A percentile compares a stretch with the other conserved stretches of the same genome.
Evolutionary conservation across 2,797 vertebrate species (phyloP).

Genomic region (Sebastes elongatus): DNA sequence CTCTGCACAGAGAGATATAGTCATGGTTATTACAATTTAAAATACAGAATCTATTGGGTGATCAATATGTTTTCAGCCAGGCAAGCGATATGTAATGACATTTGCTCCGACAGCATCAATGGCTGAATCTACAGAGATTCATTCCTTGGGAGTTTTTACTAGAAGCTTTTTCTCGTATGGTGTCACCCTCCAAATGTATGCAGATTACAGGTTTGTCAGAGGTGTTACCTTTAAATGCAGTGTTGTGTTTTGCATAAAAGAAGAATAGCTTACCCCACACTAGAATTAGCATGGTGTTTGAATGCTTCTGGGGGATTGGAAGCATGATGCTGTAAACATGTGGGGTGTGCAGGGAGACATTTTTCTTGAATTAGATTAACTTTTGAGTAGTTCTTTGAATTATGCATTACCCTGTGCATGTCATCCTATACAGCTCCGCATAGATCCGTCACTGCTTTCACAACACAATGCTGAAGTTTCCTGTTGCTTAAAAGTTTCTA

Average conservation of each 20-base stretch:
- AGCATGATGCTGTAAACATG: constrained; percentile 17
- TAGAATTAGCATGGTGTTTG: constrained; percentile 35
- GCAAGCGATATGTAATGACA: not conserved
- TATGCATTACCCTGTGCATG: constrained; percentile 40
- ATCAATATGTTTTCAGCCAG: not conserved
- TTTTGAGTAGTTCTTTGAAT: constrained; percentile 48
- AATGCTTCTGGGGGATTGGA: constrained; percentile 32
- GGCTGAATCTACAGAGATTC: not conserved
- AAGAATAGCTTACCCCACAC: constrained; percentile 15
- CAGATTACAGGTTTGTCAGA: constrained; percentile 21
- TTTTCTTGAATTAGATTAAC: constrained; percentile 39
- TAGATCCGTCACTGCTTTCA: constrained; percentile 11
- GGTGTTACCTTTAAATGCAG: constrained; percentile 5
- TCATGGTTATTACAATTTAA: not conserved
- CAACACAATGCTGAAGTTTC: constrained; percentile 1
- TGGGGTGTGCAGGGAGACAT: constrained; percentile 26
- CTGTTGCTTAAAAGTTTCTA: constrained; percentile 23
- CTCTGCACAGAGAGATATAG: not conserved
- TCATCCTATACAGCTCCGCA: not conserved
- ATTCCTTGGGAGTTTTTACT: not conserved
- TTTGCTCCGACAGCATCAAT: not conserved
- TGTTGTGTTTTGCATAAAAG: constrained; percentile 43
- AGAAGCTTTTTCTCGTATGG: not conserved
- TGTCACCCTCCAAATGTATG: not conserved
- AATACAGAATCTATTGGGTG: not conserved